These are phyloP conservation scores for Notodonta dromedarius DNA, from an alignment of 2,888 invertebrate genomes.

Conservation along the genomic window DNA sequence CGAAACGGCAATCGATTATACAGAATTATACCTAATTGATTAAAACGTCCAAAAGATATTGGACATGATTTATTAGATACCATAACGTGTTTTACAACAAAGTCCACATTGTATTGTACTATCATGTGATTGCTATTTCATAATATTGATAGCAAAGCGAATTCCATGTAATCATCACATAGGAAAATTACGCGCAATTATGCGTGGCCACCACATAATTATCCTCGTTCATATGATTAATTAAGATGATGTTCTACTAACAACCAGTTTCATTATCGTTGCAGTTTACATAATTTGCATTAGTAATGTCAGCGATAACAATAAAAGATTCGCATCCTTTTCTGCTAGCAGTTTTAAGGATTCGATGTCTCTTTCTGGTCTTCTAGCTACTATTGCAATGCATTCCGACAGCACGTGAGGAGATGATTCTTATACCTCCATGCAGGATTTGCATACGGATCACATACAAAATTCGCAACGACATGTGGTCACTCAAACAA, in stretches of 20 bases:
- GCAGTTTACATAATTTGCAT: background rate
- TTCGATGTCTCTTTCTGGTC: too few relatives aligned
- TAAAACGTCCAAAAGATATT: constrained; percentile 3
- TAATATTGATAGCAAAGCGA: constrained; percentile 6
- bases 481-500: background rate
- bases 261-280: background rate
- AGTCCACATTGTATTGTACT: background rate
- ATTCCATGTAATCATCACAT: background rate
- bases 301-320: too few relatives aligned
- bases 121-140: constrained; percentile 4
- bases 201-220: background rate
- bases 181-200: constrained; percentile 8
- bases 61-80: background rate
- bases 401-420: too few relatives aligned
- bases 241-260: background rate
- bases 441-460: too few relatives aligned
- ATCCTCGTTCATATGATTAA: constrained; percentile 1
- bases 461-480: background rate
- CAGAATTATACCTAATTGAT: constrained; percentile 2
- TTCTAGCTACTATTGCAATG: too few relatives aligned
- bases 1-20: constrained; percentile 5
- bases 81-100: constrained; percentile 8
- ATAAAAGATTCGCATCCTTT: too few relatives aligned
- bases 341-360: too few relatives aligned
- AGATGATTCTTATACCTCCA: too few relatives aligned